Percentiles rank a stretch among this genome's conserved stretches.
phyloP scores from a whole-genome alignment of 2,888 invertebrate species.

The Lobophora halterata region DNA sequence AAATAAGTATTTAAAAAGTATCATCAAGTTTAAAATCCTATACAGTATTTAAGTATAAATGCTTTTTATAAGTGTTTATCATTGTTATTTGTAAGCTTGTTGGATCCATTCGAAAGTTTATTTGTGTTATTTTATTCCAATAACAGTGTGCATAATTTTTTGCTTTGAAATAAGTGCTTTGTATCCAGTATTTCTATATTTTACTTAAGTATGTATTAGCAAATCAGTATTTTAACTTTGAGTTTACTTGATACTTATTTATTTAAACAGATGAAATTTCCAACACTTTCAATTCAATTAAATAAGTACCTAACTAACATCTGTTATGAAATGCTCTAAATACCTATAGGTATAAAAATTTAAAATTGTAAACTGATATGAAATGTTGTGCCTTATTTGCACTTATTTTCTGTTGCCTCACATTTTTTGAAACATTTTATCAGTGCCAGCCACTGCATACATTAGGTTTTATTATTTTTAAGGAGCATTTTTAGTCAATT shows the following conservation, averaged over 20 bases:
- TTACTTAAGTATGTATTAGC: slow-evolving; percentile 43
- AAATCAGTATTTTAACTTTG: slow-evolving; percentile 57
- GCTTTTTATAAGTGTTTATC: slow-evolving; percentile 33
- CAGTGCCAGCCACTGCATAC: slow-evolving; percentile 78
- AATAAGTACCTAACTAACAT: too few relatives aligned
- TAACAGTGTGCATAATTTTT: slow-evolving; percentile 20
- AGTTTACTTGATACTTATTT: slow-evolving; percentile 21
- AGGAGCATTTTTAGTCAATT: slow-evolving; percentile 67
- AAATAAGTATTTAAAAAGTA: slow-evolving; percentile 29
- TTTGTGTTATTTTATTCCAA: slow-evolving; percentile 64
- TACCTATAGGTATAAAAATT: background rate
- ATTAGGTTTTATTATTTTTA: slow-evolving; percentile 46
- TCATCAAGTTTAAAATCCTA: too few relatives aligned
- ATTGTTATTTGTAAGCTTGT: slow-evolving; percentile 63
- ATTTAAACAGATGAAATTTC: slow-evolving; percentile 6
- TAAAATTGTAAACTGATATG: slow-evolving; percentile 7
- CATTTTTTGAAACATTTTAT: slow-evolving; percentile 37
- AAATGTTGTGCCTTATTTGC: slow-evolving; percentile 60
- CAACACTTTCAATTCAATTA: too few relatives aligned
- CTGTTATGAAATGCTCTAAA: slow-evolving; percentile 12
- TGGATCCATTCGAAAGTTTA: slow-evolving; percentile 76
- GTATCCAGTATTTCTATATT: slow-evolving; percentile 24
- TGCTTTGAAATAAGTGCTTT: slow-evolving; percentile 27
- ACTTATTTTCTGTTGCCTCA: slow-evolving; percentile 36
- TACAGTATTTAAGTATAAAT: too few relatives aligned